Base-by-base conservation (phyloP, 2,113 vertebrate genomes). In the Hepsetus odoe region DNA sequence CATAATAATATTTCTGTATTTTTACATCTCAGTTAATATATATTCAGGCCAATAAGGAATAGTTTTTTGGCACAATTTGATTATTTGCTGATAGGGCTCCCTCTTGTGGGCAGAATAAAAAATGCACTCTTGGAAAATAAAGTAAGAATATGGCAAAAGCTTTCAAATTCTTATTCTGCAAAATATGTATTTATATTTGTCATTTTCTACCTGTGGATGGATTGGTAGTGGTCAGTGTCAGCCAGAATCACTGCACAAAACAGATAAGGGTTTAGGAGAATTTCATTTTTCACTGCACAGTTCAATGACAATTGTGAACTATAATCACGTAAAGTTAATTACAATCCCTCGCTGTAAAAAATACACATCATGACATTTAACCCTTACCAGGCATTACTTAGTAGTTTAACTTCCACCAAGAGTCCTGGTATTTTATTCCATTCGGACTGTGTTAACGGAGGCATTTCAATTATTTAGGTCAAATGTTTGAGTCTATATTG, bases 51-150 rank as follows among this genome's bases (percentile, higher is more conserved):
- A n/a, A n/a, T n/a, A n/a, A n/a, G n/a, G n/a, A n/a, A n/a, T n/a
- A n/a, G n/a, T n/a, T n/a, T n/a, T n/a, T n/a, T 1, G 40, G 40
- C 12, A 5, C 5, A 10, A 11, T 5, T 11, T 28, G 8, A 22
- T 49, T 62, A 20, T 22, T 67, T 30, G 35, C 65, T 75, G 49
- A 55, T 70, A 70, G 85, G 86, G 91, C 89, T 87, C 92, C 90
- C 90, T 86, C 92, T 91, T 14, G 82, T 90, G 91, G 87, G 76
- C 14, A 11, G 44, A 73, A 61, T 14, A 59, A 7, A 59, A 58
- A 69, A 51, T 61, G 13, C 16, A 0, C n/a, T 55, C 49, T 22
- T 7, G 4, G 11, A 5, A 5, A 18, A 71, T 71, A 11, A 9
- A 35, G 18, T 40, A 20, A 42, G 4, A 20, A 18, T 12, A 5